Percentiles rank a stretch among this genome's conserved stretches.
Conservation (phyloP, 2,797 vertebrate genomes). For the Squalus acanthias region DNA sequence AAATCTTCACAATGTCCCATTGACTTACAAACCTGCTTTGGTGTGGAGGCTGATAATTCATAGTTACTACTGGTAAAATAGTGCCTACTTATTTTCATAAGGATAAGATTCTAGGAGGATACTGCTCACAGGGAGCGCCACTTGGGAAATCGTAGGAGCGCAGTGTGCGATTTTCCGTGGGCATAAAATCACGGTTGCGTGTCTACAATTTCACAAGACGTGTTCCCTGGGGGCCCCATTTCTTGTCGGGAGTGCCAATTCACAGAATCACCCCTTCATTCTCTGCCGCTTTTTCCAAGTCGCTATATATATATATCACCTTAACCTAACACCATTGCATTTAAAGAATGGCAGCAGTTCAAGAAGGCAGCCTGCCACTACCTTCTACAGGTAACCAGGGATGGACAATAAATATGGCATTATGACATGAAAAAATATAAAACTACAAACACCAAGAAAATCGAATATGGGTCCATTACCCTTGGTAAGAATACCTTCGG, state of each 20-base stretch:
- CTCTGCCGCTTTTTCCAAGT: background rate
- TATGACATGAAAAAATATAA: background rate
- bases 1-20: background rate
- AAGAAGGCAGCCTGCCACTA: background rate
- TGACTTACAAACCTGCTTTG: no score
- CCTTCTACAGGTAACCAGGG: background rate
- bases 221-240: background rate
- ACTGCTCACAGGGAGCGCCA: background rate
- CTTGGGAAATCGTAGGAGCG: background rate
- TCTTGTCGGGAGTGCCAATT: background rate
- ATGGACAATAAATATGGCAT: background rate
- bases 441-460: background rate
- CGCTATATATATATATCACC: background rate
- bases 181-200: background rate
- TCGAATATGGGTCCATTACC: background rate
- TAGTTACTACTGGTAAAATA: background rate
- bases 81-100: background rate
- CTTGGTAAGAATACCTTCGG: background rate
- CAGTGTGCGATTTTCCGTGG: background rate
- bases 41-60: background rate
- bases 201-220: background rate
- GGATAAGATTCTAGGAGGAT: background rate
- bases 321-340: background rate
- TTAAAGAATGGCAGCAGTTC: background rate
- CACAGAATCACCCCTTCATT: background rate